Percentiles rank a stretch among this genome's conserved stretches.
Evolutionary conservation across 2,797 vertebrate genomes (phyloP).

Genomic region (Sebastes jordani): DNA sequence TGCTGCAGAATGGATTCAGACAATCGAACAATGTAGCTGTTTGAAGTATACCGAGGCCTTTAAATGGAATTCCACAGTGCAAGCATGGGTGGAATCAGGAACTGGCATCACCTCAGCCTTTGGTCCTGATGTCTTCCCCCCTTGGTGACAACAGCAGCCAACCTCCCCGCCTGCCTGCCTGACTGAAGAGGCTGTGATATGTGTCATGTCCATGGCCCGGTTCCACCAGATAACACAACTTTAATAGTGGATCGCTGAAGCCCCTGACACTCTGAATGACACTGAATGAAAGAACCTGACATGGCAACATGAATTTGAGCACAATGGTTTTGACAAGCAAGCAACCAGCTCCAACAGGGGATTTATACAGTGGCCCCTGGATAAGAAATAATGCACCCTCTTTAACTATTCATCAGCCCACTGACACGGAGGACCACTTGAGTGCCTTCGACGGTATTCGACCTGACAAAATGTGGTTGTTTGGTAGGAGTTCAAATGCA

Average conservation of each 20-base stretch:
- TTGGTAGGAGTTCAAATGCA: slow-evolving; percentile 43
- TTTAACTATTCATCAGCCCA: slow-evolving; percentile 42
- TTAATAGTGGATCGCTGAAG: slow-evolving; percentile 47
- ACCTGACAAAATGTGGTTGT: slow-evolving; percentile 38
- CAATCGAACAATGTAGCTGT: neutral
- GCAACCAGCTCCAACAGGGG: slow-evolving; percentile 23
- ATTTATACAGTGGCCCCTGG: slow-evolving; percentile 26
- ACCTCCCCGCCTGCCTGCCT: slow-evolving; percentile 6
- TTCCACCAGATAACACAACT: slow-evolving; percentile 60
- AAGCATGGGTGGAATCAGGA: neutral
- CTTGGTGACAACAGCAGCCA: slow-evolving; percentile 20
- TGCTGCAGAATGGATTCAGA: neutral
- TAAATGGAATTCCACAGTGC: neutral
- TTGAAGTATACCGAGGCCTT: neutral
- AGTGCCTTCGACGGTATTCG: slow-evolving; percentile 23
- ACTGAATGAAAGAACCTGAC: slow-evolving; percentile 57
- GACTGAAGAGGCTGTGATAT: slow-evolving; percentile 52
- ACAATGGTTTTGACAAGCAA: slow-evolving; percentile 55
- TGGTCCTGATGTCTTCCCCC: slow-evolving; percentile 27
- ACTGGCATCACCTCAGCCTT: slow-evolving; percentile 18
- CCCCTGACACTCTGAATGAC: slow-evolving; percentile 54
- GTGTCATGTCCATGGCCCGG: slow-evolving; percentile 54
- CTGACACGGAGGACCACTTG: slow-evolving; percentile 25
- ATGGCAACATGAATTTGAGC: slow-evolving; percentile 46
- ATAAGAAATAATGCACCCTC: slow-evolving; percentile 33